Base-by-base conservation (phyloP, 2,888 invertebrate species). In the Aelia acuminata region DNA sequence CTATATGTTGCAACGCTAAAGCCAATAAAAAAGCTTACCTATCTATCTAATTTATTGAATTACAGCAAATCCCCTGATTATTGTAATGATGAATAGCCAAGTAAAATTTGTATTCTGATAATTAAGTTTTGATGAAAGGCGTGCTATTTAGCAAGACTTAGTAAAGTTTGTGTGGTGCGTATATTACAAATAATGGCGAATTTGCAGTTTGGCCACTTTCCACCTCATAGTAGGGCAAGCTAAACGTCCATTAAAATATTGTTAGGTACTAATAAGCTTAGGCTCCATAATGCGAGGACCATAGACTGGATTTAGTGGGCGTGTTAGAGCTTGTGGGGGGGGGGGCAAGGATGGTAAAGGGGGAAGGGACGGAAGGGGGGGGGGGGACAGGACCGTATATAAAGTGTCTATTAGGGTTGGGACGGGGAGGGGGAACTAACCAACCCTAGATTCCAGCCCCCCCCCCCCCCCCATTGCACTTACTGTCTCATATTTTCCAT, bases 401-500 rank as follows among this genome's bases (percentile, higher is more conserved):
- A 63, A 63, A 63, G 63, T 63, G 63, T 63, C 63, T 63, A 63
- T 63, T 63, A 63, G 63, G 63, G 63, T 63, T 63, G 15, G 15
- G 5, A 13, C 3, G 15, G 31, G 63, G 31, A 8, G 63, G 26
- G 63, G 63, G 18, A 63, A 5, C 63, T 63, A 31, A 63, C 63
- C 63, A 31, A 31, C 63, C 31, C 63, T 63, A 57, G 57, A 57
- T 57, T 22, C 57, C 53, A 31, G 18, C 63, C 4, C 13, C 26
- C 57, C 53, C 63, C 31, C 63, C 8, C 5, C 63, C 31, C n/a
- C n/a, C n/a, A n/a, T n/a, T n/a, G 63, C 63, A 63, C 63, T 63
- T 63, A 63, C 63, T 63, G 57, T 57, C 63, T 63, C 63, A 63
- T 63, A 63, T 63, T 63, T 63, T 63, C 63, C 63, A 31, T 63